Evolutionary conservation across 2,888 invertebrate species (phyloP).

Genomic region (Tenodera sinensis): DNA sequence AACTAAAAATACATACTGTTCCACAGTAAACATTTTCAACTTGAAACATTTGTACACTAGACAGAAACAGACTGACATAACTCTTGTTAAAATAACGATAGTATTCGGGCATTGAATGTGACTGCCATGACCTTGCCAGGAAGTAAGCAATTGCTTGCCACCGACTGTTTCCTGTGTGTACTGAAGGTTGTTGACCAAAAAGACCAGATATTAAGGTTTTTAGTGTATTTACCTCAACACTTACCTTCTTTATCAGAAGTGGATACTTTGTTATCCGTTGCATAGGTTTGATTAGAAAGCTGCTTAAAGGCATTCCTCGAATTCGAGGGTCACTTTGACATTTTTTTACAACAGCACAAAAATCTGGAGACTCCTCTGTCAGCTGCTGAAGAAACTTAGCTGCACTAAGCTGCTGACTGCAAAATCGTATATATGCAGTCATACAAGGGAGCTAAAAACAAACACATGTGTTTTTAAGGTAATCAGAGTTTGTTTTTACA

Average conservation of each 20-base stretch:
- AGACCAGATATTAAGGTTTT: no score
- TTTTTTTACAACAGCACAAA: constrained; percentile 58
- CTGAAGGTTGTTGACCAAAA: no score
- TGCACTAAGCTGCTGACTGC: constrained; percentile 68
- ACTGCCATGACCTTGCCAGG: no score
- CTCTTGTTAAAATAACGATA: no score
- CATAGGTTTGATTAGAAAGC: constrained; percentile 77
- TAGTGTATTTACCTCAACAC: neutral
- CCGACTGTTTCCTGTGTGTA: no score
- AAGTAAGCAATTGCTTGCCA: no score
- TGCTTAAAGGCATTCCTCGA: constrained; percentile 68
- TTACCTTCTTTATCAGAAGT: constrained; percentile 65
- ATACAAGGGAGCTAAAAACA: constrained; percentile 61
- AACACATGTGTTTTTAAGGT: neutral
- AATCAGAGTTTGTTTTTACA: neutral
- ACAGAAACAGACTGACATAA: no score
- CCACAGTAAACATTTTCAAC: no score
- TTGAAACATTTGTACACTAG: no score
- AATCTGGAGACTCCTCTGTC: constrained; percentile 58
- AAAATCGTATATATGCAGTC: constrained; percentile 70
- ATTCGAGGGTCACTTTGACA: constrained; percentile 63
- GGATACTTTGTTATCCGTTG: constrained; percentile 78
- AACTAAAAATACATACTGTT: no score
- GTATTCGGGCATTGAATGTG: no score
- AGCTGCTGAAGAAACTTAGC: constrained; percentile 63